A percentile compares a stretch with the other conserved stretches of the same genome.
Conservation (phyloP, 2,888 invertebrate species). For the Panorpa germanica region DNA sequence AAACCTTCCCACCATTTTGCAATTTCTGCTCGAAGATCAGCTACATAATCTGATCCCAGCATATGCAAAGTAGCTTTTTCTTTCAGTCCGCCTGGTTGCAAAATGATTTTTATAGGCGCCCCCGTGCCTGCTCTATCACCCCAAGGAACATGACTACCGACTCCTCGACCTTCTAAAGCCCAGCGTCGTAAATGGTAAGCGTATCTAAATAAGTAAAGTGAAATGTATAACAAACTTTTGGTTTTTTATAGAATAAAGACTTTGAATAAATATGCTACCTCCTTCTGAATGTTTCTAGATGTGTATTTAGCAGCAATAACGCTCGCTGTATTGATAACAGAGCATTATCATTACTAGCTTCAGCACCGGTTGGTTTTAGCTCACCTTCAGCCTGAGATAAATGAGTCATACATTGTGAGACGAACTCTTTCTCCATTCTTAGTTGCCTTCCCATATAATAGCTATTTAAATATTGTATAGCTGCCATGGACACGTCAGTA, state of each 20-base stretch:
- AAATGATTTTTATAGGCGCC: conserved; percentile 52
- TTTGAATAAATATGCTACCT: conserved; percentile 28
- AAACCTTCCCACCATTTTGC: conserved; percentile 84
- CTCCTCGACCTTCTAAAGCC: conserved; percentile 66
- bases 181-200: conserved; percentile 78
- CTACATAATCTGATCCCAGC: conserved; percentile 72
- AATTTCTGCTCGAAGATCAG: conserved; percentile 83
- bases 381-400: conserved; percentile 67
- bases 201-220: conserved; percentile 30
- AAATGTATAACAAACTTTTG: conserved; percentile 1
- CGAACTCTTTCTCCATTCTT: conserved; percentile 82
- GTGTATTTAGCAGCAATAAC: conserved; percentile 70
- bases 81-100: conserved; percentile 77
- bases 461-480: conserved; percentile 84
- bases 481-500: conserved; percentile 88
- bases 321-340: conserved; percentile 82
- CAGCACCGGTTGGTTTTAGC: conserved; percentile 24
- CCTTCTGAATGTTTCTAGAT: conserved; percentile 78
- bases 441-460: conserved; percentile 87
- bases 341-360: conserved; percentile 46
- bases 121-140: conserved; percentile 38
- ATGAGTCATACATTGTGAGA: conserved; percentile 84
- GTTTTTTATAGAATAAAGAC: conserved; percentile 7
- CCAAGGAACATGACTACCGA: conserved; percentile 63
- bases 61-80: conserved; percentile 70